A percentile compares a stretch with the other conserved stretches of the same genome.
These are phyloP conservation scores for Diadegma fenestrale DNA, from an alignment of 2,888 invertebrate genomes.

Conservation along the genomic window DNA sequence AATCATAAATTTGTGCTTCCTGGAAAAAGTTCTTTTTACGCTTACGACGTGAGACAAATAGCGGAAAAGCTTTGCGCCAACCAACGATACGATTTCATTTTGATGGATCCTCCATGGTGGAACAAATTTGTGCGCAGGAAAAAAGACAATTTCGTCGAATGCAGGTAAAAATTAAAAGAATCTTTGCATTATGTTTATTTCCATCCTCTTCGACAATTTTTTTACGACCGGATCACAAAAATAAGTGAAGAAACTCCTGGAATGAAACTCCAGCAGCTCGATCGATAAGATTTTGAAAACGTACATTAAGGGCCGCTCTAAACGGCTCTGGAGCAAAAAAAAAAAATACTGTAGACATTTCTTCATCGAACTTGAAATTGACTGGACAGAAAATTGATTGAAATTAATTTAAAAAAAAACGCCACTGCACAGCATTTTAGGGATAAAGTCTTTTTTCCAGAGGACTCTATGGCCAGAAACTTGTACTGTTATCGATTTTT, in stretches of 20 bases:
- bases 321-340: no score
- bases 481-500: background rate
- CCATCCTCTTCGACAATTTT: background rate
- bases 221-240: no score
- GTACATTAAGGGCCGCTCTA: no score
- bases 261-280: no score
- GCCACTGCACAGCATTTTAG: no score
- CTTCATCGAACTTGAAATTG: no score
- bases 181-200: background rate
- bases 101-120: conserved; percentile 98
- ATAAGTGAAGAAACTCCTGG: no score
- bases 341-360: no score
- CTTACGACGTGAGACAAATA: conserved; percentile 88
- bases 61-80: conserved; percentile 85
- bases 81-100: conserved; percentile 90
- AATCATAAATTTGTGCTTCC: conserved; percentile 89
- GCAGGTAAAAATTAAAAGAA: conserved; percentile 86
- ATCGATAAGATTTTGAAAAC: no score
- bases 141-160: conserved; percentile 87
- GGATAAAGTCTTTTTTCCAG: background rate
- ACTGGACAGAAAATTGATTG: no score
- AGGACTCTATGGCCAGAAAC: background rate
- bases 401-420: no score
- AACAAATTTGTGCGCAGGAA: conserved; percentile 96
- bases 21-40: conserved; percentile 88